phyloP scores from a whole-genome alignment of 1,140 invertebrate genomes.

The Aphelinus atriplicis region DNA sequence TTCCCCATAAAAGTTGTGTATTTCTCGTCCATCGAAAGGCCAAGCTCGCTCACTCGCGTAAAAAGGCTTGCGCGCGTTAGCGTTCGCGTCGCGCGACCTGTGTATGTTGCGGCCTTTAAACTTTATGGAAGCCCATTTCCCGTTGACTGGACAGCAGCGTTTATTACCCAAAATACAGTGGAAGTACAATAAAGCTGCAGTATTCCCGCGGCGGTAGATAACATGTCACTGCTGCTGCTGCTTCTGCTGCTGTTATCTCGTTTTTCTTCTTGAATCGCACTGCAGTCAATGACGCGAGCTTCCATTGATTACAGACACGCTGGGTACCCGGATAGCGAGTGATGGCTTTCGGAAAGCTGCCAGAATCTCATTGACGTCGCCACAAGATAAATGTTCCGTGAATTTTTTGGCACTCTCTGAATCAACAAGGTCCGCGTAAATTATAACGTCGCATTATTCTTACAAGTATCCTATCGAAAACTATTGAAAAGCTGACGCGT shows the following conservation, averaged over 20 bases:
- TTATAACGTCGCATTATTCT: too few relatives aligned
- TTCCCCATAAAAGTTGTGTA: too few relatives aligned
- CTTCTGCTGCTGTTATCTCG: conserved; percentile 18
- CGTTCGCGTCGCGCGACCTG: conserved; percentile 40
- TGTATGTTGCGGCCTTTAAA: conserved; percentile 53
- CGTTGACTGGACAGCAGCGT: conserved; percentile 50
- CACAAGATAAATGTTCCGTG: background rate
- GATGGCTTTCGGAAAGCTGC: background rate
- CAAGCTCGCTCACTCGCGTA: conserved; percentile 39
- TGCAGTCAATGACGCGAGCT: conserved; percentile 4
- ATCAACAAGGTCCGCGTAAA: background rate
- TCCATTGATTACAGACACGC: conserved; percentile 5
- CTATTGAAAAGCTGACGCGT: too few relatives aligned
- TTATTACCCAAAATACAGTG: conserved; percentile 57
- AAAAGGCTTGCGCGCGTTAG: conserved; percentile 8
- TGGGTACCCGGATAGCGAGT: background rate
- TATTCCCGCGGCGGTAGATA: conserved; percentile 50
- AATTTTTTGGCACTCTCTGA: conserved; percentile 11
- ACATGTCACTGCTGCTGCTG: conserved; percentile 20
- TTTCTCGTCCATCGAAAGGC: too few relatives aligned
- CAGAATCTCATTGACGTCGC: background rate
- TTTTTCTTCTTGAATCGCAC: too few relatives aligned
- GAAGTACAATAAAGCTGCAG: conserved; percentile 50
- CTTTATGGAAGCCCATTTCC: conserved; percentile 54
- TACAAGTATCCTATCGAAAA: too few relatives aligned